phyloP scores from a whole-genome alignment of 1,140 invertebrate genomes.

The Alviniconcha marisindica region DNA sequence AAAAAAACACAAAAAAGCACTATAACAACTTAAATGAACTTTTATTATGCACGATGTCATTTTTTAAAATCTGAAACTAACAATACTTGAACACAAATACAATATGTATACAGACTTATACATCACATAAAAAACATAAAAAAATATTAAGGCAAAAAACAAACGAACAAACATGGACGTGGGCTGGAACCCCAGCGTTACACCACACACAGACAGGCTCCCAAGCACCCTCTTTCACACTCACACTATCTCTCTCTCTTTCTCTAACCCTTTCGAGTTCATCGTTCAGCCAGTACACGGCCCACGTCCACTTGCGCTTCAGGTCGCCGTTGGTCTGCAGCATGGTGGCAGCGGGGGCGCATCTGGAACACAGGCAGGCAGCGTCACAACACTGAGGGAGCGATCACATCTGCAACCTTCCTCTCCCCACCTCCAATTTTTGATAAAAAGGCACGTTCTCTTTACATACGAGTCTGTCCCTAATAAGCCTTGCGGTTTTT shows the following conservation, averaged over 20 bases:
- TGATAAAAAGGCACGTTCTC: background rate
- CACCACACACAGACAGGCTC: background rate
- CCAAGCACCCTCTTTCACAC: background rate
- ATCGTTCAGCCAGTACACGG: constrained; percentile 96
- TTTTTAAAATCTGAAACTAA: too few relatives aligned
- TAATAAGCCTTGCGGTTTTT: too few relatives aligned
- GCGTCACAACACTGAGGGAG: background rate
- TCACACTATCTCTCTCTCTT: background rate
- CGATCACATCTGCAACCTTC: too few relatives aligned
- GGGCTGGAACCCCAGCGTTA: too few relatives aligned
- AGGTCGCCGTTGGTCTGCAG: constrained; percentile 86
- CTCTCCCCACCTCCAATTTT: too few relatives aligned
- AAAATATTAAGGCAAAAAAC: background rate
- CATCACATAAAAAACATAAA: background rate
- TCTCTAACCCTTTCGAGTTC: constrained; percentile 85
- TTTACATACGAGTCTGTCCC: too few relatives aligned
- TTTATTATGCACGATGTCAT: too few relatives aligned
- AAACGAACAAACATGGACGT: too few relatives aligned
- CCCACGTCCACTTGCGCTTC: constrained; percentile 89
- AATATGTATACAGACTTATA: too few relatives aligned
- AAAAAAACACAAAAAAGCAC: too few relatives aligned
- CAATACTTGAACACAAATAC: too few relatives aligned
- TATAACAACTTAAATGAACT: too few relatives aligned
- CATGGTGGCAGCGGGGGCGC: constrained; percentile 84
- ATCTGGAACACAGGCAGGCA: constrained; percentile 78